These are phyloP conservation scores for Leucophenga montana DNA, from an alignment of 2,888 invertebrate genomes.

Conservation along the genomic window DNA sequence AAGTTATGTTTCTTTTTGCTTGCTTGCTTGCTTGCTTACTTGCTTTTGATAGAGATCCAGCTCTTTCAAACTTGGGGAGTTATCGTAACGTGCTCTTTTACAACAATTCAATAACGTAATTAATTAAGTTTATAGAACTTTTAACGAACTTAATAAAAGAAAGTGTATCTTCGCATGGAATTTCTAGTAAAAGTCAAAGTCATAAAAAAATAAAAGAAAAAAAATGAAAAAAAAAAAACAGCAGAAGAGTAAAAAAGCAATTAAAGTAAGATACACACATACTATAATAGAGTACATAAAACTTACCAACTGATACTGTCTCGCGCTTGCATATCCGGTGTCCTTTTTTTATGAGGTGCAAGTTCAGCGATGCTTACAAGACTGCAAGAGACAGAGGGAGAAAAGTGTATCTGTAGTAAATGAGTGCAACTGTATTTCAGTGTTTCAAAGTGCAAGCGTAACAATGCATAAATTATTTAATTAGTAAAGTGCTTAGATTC, in stretches of 20 bases:
- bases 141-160: conserved; percentile 23
- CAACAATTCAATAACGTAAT: conserved; percentile 25
- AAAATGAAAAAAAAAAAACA: no score
- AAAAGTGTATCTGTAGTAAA: not conserved
- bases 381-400: not conserved
- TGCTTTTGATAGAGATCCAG: not conserved
- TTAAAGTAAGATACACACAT: conserved; percentile 10
- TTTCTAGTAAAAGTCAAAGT: conserved; percentile 23
- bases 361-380: conserved; percentile 20
- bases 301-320: conserved; percentile 25
- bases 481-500: conserved; percentile 25
- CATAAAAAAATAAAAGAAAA: conserved; percentile 14
- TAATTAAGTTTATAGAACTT: conserved; percentile 28
- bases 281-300: not conserved
- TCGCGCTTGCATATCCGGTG: not conserved
- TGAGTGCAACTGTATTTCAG: not conserved
- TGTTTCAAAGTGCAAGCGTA: not conserved
- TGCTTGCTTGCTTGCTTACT: no score
- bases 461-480: conserved; percentile 28
- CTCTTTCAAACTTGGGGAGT: not conserved
- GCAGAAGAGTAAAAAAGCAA: conserved; percentile 15
- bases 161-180: not conserved
- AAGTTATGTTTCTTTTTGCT: conserved; percentile 15
- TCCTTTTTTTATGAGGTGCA: not conserved
- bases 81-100: not conserved